Base-by-base conservation (phyloP, 2,888 invertebrate genomes). In the Xylota segnis region DNA sequence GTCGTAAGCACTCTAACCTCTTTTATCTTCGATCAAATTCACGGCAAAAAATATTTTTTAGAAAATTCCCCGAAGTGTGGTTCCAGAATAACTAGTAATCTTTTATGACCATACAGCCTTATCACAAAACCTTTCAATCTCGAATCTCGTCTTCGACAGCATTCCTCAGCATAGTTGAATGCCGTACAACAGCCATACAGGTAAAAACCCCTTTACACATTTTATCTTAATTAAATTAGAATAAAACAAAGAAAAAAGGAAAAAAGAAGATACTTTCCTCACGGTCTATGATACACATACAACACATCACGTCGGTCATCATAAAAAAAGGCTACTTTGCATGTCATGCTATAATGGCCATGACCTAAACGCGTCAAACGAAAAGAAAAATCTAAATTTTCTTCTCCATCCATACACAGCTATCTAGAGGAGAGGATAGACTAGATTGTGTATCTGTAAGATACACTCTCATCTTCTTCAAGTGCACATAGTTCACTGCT, bases 331-430 rank as follows among this genome's bases (percentile, higher is more conserved):
- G 37, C 56, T 47, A 75, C 79, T 84, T 70, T 70, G 40, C 75
- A 50, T 81, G 84, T 84, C 84, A 84, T 84, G 84, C 75, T 81
- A 71, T 75, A 75, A 81, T 79, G 81, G 59, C 84, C 84, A 71
- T 84, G 81, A 84, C 84, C 84, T 23, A 81, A 71, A 75, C 70
- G 27, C 40, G 84, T 79, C 75, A 45, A 14, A 18, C 18, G n/a
- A 43, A 68, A 66, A 68, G 29, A 72, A 61, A 59, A 59, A 68
- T 29, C 34, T 45, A 23, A 66, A 50, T 72, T 66, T 76, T 61
- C 58, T 18, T 65, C 58, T 29, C 3, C 9, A 5, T 3, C 50
- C 23, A 23, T 7, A 50, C 1, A 5, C 14, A n/a, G n/a, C n/a
- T n/a, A n/a, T n/a, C n/a, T n/a, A n/a, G 5, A n/a, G 4, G 7